phyloP scores from a whole-genome alignment of 2,797 vertebrate species.

The Xiphophorus birchmanni region DNA sequence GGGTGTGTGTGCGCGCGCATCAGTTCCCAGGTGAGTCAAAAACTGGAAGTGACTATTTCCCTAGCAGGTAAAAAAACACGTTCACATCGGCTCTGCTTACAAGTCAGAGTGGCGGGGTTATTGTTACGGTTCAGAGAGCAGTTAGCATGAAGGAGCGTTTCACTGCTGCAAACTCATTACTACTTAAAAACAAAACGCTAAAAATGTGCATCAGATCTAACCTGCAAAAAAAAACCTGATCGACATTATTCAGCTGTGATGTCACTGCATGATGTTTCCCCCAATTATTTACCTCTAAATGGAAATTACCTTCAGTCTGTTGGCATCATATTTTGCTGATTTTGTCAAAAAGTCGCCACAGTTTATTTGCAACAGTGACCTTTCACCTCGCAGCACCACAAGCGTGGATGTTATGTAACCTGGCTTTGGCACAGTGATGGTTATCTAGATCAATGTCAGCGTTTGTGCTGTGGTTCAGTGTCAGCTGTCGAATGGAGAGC shows the following conservation, averaged over 20 bases:
- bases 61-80: not conserved
- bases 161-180: not conserved
- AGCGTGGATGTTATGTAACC: not conserved
- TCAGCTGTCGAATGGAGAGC: not conserved
- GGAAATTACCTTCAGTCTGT: not conserved
- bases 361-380: not conserved
- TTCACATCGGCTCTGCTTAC: not conserved
- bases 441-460: not conserved
- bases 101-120: not conserved
- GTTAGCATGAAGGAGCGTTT: not conserved
- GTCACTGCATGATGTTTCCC: not conserved
- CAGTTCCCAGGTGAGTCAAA: constrained; percentile 3
- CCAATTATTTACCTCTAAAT: not conserved
- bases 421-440: not conserved
- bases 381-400: not conserved
- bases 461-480: not conserved
- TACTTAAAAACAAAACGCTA: not conserved
- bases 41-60: constrained; percentile 29
- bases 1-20: constrained; percentile 3
- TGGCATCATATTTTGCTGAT: not conserved
- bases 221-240: not conserved
- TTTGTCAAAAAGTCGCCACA: not conserved
- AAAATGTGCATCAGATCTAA: not conserved
- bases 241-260: not conserved
- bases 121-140: not conserved